phyloP scores from a whole-genome alignment of 2,888 invertebrate genomes.

The Ormyrus thymus region DNA sequence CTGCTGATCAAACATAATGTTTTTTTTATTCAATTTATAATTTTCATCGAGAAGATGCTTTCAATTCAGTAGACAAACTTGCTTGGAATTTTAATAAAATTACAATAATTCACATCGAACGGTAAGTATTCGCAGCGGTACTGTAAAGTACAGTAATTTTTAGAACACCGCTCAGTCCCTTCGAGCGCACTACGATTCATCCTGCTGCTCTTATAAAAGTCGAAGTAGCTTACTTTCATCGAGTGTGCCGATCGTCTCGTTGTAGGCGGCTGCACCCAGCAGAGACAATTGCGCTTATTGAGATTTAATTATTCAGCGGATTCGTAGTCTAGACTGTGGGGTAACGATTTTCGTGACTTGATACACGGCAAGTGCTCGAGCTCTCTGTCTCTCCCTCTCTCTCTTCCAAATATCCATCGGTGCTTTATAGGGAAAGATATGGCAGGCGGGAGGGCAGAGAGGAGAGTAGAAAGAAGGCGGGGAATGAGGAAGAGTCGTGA shows the following conservation, averaged over 20 bases:
- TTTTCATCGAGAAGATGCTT: no score
- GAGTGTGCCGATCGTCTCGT: no score
- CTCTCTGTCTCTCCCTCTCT: conserved; percentile 9
- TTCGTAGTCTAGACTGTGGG: background rate
- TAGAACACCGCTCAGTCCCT: no score
- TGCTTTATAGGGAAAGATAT: conserved; percentile 24
- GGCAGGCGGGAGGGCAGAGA: conserved; percentile 22
- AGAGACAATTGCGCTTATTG: background rate
- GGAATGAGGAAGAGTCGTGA: conserved; percentile 56
- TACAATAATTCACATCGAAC: no score
- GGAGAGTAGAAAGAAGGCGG: conserved; percentile 44
- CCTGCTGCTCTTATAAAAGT: no score
- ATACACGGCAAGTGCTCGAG: conserved; percentile 10
- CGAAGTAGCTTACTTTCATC: no score
- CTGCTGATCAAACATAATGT: background rate
- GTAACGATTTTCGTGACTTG: conserved; percentile 19
- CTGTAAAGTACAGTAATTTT: no score
- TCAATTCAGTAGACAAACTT: no score
- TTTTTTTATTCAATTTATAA: no score
- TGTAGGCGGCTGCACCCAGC: background rate
- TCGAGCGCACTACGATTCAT: no score
- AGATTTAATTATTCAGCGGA: conserved; percentile 34
- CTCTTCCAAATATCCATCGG: conserved; percentile 34
- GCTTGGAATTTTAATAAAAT: no score
- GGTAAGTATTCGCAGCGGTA: no score